Evolutionary conservation across 1,140 invertebrate genomes (phyloP), one percentile per base, ranked within the genome.

Genomic region (Zaprionus camerounensis): DNA sequence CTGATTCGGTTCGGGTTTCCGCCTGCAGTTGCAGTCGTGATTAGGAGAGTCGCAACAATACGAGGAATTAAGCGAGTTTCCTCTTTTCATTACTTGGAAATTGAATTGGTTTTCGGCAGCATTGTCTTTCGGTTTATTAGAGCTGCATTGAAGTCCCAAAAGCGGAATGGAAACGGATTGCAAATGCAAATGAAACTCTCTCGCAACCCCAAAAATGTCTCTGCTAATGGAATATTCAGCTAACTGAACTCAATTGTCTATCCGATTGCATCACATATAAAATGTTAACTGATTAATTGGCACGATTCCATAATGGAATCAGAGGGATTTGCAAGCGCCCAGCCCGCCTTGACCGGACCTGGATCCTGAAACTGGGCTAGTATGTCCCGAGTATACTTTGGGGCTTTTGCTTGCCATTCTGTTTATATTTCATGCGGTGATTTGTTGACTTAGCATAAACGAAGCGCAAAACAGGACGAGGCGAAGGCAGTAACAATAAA

Each of bases 41-140:
- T 88, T 88, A 64, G 73, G 78, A 68, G 57, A 71, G 74, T 78
- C 81, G 81, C 76, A 84, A 87, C 84, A 87, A 87, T 87, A 68
- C 81, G 81, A 63, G 68, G 81, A 87, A 88, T 87, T 87, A 88
- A 86, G 80, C 83, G 84, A 83, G 46, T 88, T 88, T 81, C 77
- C 83, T 53, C 73, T 82, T 87, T 88, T 87, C 84, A 87, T 87
- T 87, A 90, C 81, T 76, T 70, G 55, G 62, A 87, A 87, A 81
- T 88, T 73, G 73, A 87, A 90, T 87, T 78, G 85, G 65, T 81
- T 83, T 87, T 83, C 70, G 44, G 59, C 63, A 44, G 57, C 41
- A 71, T 65, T 76, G 73, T 76, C 41, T 70, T 11, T 62, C 44
- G 17, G 38, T 75, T 56, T 70, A 70, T 57, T 64, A 70, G 55